Evolutionary conservation across 35 echinoderm and acorn worm genomes (phyloP).

Genomic region (Ophioderma brevispina): DNA sequence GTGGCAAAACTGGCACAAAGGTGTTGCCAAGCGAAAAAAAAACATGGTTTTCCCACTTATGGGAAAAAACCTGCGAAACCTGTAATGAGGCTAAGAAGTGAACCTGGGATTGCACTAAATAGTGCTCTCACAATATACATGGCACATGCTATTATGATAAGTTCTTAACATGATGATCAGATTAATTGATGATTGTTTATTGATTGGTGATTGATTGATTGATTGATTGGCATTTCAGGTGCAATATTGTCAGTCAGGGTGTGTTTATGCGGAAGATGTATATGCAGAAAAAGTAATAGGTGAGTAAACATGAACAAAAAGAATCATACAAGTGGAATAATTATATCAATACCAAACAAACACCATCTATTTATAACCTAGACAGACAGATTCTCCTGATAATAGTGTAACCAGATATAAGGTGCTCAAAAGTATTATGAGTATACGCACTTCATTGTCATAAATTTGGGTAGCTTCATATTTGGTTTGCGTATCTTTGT

Average conservation of each 20-base stretch:
- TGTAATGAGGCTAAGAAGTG: no score
- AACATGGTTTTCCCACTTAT: no score
- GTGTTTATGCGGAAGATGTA: slow-evolving; percentile 55
- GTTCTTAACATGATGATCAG: neutral
- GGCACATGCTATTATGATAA: neutral
- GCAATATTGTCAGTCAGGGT: slow-evolving; percentile 70
- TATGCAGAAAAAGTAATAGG: slow-evolving; percentile 52
- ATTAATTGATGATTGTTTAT: slow-evolving; percentile 9
- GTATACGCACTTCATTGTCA: neutral
- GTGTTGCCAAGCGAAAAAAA: no score
- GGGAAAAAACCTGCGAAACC: no score
- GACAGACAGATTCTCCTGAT: no score
- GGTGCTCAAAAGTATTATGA: no score
- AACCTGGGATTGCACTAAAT: no score
- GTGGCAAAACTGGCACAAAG: no score
- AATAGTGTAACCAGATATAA: no score
- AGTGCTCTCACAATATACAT: no score
- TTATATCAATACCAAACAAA: neutral
- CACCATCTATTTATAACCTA: neutral
- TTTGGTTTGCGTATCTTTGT: no score
- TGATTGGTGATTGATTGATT: no score
- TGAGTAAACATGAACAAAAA: slow-evolving; percentile 11
- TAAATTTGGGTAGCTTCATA: neutral
- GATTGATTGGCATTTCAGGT: slow-evolving; percentile 58
- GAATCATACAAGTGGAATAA: neutral